Evolutionary conservation across 2,888 invertebrate genomes (phyloP), one percentile per base, ranked within the genome.

Genomic region (Macrophya annulata): DNA sequence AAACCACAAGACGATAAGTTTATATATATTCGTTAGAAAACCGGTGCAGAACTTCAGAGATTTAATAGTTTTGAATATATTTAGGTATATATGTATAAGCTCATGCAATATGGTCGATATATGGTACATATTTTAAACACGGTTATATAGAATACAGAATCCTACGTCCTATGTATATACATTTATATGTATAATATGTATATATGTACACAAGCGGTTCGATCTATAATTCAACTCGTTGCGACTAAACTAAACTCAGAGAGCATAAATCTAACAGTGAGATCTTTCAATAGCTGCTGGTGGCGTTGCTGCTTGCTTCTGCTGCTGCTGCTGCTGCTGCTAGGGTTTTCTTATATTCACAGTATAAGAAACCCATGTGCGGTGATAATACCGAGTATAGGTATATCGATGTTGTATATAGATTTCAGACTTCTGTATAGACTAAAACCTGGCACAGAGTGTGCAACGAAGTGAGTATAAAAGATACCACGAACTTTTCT

Each of bases 211-310:
- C 25, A 43, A 59, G 10, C 12, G 17, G 43, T 74, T 74, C 84
- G 77, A 85, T 85, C 85, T 90, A 89, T 89, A 89, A 92, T 91
- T 92, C 92, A 92, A 92, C 90, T 91, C 90, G 91, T 90, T 91
- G 90, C 91, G 90, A 91, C 89, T 89, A 90, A 90, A 91, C 82
- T 79, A 62, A 62, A 65, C 72, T 62, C 31, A 40, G 40, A 68
- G 71, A 51, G 83, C 72, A 72, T 85, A 83, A 85, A 85, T 85
- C 85, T 81, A 90, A 89, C 62, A 87, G 88, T 89, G 82, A 86
- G 89, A 91, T 91, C 91, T 91, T 91, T 90, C 91, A 90, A 91
- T 90, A 89, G 87, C 88, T 85, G 86, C 31, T 31, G 10, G 12
- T 45, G 51, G 10, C 12, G 4, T 12, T 45, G 55, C 1, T 48